These are phyloP conservation scores for Trachurus trachurus DNA, from an alignment of 2,797 vertebrate species.

Conservation along the genomic window DNA sequence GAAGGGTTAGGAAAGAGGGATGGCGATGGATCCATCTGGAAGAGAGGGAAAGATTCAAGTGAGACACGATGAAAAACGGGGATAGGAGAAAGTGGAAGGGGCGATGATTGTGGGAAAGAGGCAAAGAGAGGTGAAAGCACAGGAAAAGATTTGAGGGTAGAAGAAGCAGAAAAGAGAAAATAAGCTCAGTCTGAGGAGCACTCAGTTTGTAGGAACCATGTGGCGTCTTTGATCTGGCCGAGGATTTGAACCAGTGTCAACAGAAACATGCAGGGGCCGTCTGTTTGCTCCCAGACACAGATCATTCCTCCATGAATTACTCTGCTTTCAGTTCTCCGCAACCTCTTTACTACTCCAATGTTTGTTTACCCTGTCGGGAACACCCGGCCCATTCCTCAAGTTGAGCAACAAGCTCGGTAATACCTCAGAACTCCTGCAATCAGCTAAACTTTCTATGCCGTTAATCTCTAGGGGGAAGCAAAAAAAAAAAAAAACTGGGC, in stretches of 20 bases:
- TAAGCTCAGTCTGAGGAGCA: slow-evolving; percentile 50
- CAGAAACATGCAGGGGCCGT: slow-evolving; percentile 69
- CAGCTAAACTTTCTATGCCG: slow-evolving; percentile 54
- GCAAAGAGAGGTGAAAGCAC: slow-evolving; percentile 54
- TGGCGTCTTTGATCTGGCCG: slow-evolving; percentile 81
- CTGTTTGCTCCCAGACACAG: slow-evolving; percentile 73
- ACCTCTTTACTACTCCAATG: slow-evolving; percentile 63
- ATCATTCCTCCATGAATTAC: slow-evolving; percentile 73
- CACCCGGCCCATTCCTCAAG: slow-evolving; percentile 58
- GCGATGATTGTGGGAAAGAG: slow-evolving; percentile 47
- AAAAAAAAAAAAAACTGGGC: slow-evolving; percentile 35
- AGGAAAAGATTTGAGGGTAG: slow-evolving; percentile 48
- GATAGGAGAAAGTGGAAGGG: slow-evolving; percentile 33
- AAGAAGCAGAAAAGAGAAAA: slow-evolving; percentile 60
- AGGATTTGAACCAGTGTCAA: slow-evolving; percentile 75
- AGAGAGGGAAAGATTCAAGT: slow-evolving; percentile 41
- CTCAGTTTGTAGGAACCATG: slow-evolving; percentile 67
- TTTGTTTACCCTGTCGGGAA: slow-evolving; percentile 75
- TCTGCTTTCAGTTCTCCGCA: slow-evolving; percentile 53
- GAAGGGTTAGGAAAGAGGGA: slow-evolving; percentile 34
- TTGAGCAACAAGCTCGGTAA: slow-evolving; percentile 64
- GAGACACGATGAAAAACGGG: slow-evolving; percentile 37
- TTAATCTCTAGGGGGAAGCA: slow-evolving; percentile 47
- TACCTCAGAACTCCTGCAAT: slow-evolving; percentile 61
- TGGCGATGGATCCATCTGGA: slow-evolving; percentile 47